Evolutionary conservation across 2,888 invertebrate species (phyloP).

Genomic region (Malthinus seriepunctatus): DNA sequence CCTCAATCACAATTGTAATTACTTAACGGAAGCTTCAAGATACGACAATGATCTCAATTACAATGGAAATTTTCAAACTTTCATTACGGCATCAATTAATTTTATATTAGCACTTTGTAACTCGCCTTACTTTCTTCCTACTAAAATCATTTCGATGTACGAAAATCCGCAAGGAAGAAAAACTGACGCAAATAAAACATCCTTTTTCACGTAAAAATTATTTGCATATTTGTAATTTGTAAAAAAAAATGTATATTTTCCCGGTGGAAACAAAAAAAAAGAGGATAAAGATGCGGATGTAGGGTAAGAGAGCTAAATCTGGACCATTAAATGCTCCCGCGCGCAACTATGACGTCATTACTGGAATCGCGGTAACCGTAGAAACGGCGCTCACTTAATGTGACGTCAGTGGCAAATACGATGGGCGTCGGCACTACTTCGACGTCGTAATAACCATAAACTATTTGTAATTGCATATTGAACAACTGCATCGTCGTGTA

Average conservation of each 20-base stretch:
- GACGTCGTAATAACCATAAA: slow-evolving; percentile 1
- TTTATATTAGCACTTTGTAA: background rate
- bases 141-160: too few relatives aligned
- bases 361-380: slow-evolving; percentile 31
- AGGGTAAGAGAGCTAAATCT: slow-evolving; percentile 36
- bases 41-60: slow-evolving; percentile 5
- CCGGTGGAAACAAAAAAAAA: slow-evolving; percentile 20
- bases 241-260: slow-evolving; percentile 2
- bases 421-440: slow-evolving; percentile 29
- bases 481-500: slow-evolving; percentile 9
- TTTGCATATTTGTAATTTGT: too few relatives aligned
- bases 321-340: slow-evolving; percentile 36
- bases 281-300: slow-evolving; percentile 31
- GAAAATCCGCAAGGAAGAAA: too few relatives aligned
- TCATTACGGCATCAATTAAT: slow-evolving; percentile 2
- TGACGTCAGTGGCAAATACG: slow-evolving; percentile 30
- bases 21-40: background rate
- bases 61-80: background rate
- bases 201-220: too few relatives aligned
- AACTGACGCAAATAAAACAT: too few relatives aligned
- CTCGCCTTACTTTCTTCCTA: too few relatives aligned
- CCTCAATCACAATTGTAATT: slow-evolving; percentile 1
- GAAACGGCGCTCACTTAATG: slow-evolving; percentile 19
- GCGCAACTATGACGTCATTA: slow-evolving; percentile 34
- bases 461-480: slow-evolving; percentile 11